Evolutionary conservation across 2,888 invertebrate genomes (phyloP), one percentile per base, ranked within the genome.

Genomic region (Ariolimax columbianus): DNA sequence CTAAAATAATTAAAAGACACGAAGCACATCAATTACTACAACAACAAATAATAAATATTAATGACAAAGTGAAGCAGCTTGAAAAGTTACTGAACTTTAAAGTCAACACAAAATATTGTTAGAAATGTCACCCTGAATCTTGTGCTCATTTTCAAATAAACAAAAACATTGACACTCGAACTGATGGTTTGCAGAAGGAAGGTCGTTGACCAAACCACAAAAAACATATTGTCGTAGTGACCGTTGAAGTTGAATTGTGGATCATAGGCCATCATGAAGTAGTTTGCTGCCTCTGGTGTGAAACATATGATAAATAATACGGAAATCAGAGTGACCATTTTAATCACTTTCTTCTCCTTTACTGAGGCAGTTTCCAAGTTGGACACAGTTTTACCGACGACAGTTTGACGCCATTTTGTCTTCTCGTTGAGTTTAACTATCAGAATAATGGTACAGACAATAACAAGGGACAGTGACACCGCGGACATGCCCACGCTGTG

Each of bases 361-460:
- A 38, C 23, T 0, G 51, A 11, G 7, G 33, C 6, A 30, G 9
- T 23, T 36, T 40, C n/a, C 26, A 17, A 14, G 36, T n/a, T 9
- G 14, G 23, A n/a, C 2, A 11, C 2, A 4, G 38, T 17, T 6
- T 11, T 40, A 23, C 38, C n/a, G 4, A n/a, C 38, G 19, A 47
- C 19, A 33, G 79, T 36, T 38, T 63, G 14, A 23, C 79, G 36
- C 79, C 79, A 79, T 79, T 63, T 79, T 40, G 79, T 40, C 40
- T 77, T 77, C 33, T 40, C 7, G 7, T 36, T 77, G 3, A 77
- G 55, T 26, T 77, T n/a, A 4, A 33, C 17, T 6, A 40, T n/a
- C 0, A 66, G 66, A n/a, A 79, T 63, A 2, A n/a, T 26, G 17
- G 79, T 79, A 43, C 79, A 79, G 66, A 59, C 59, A n/a, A 63